Evolutionary conservation across 1,140 invertebrate species (phyloP), one percentile per base, ranked within the genome.

Genomic region (Drosophila albomicans): DNA sequence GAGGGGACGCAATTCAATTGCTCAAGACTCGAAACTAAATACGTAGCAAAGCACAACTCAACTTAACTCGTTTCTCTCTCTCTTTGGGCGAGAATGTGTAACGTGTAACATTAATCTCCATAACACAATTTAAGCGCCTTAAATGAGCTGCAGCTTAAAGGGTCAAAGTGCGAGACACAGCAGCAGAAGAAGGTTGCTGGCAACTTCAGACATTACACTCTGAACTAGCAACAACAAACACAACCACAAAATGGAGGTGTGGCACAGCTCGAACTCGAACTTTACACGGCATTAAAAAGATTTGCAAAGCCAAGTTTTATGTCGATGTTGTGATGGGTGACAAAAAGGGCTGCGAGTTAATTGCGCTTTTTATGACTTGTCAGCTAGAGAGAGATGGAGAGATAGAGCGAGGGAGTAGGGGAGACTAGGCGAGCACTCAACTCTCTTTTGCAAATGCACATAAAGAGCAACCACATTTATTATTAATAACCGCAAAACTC

Each of bases 401-500:
- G 16, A 5, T 13, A 15, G 30, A 28, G 30, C 5, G 41, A 5
- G 57, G 7, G 10, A 16, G n/a, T 10, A 28, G 6, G 3, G 5
- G 4, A 15, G 11, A 38, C 16, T 25, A 25, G 8, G 41, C 65
- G 25, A 66, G 68, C 68, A 65, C 57, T 74, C 51, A 56, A 28
- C 49, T 45, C 62, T 61, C 52, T 48, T 25, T 25, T 58, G 57
- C 52, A 51, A 25, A 52, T 41, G 54, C 16, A 15, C 75, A 85
- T 80, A 81, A 87, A 88, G 87, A 75, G 82, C 82, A 88, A 79
- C 79, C 79, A 81, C 82, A 88, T 88, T 88, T 84, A 88, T 88
- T 88, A 88, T 88, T 88, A 88, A 88, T 88, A 88, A 81, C 80
- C 84, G 72, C 85, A 84, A 80, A 84, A 81, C 79, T 81, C 85